Evolutionary conservation across 2,113 vertebrate species (phyloP), one percentile per base, ranked within the genome.

Genomic region (Podocnemis expansa): DNA sequence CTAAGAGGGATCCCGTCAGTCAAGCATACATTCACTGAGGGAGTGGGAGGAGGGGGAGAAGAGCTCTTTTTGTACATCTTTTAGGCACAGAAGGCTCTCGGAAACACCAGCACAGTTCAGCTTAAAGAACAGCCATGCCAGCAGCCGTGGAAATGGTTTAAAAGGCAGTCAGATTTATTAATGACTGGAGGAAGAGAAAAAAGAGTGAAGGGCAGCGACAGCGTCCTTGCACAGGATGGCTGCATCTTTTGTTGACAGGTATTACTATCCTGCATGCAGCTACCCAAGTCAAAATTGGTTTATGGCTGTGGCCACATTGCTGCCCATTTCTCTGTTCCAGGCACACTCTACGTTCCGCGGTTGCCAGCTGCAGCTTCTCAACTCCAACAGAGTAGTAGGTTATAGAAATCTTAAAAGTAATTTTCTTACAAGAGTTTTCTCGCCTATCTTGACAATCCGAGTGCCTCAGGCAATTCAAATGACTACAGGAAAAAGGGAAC

Each of bases 161-260:
- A 70, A 90, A 43, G 80, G 92, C 92, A 96, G 84, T 55, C 95
- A 96, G 58, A 78, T 89, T 91, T 90, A 92, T 92, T 91, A 83
- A 90, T 52, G 38, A 85, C 89, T 78, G 14, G 60, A 45, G 88
- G 49, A 85, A 94, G 81, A 38, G 93, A 88, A 95, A 76, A 79
- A 95, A 1, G 82, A 76, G 79, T 86, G 80, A 92, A 95, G 96
- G 55, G 85, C 84, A 92, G 87, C 45, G 93, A 84, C 83, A 38
- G 25, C 45, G 58, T 70, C 52, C 94, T 0, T 0, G 78, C 78
- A 22, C 81, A 47, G n/a, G 17, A 86, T 80, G 86, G 82, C 38
- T 41, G 10, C n/a, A 21, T 41, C 31, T 21, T 73, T 41, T 41
- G 67, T 41, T 73, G 63, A 38, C 55, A 29, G 31, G 24, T 6